A percentile compares a stretch with the other conserved stretches of the same genome.
phyloP scores from a whole-genome alignment of 2,113 vertebrate species.

The Calyptomena viridis region DNA sequence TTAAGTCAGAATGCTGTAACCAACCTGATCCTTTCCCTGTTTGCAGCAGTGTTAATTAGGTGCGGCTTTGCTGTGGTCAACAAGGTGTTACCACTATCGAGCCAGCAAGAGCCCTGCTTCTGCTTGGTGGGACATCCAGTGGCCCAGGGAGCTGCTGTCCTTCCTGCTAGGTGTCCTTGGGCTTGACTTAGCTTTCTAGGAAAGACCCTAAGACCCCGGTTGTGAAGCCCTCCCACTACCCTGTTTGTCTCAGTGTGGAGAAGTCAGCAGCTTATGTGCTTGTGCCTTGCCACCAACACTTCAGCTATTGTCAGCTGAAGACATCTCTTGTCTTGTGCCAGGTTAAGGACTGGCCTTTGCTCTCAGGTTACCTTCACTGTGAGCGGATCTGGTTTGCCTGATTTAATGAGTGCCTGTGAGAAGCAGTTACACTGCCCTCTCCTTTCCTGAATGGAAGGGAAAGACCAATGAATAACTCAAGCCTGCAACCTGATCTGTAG shows the following conservation, averaged over 20 bases:
- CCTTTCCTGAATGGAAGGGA: not conserved
- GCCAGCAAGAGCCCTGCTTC: not conserved
- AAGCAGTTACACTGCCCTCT: not conserved
- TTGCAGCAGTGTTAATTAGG: not conserved
- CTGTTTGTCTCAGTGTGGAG: not conserved
- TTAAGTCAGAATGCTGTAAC: not conserved
- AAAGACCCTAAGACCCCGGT: not conserved
- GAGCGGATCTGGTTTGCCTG: not conserved
- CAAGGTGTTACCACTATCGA: not conserved
- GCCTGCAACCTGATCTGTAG: not conserved
- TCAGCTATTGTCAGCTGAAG: not conserved
- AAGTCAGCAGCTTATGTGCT: not conserved
- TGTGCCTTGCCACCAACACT: not conserved
- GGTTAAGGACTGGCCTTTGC: not conserved
- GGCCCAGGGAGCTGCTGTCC: not conserved
- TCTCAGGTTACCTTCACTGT: not conserved
- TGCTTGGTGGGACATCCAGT: not conserved
- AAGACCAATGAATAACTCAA: slow-evolving; percentile 13
- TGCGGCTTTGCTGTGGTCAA: not conserved
- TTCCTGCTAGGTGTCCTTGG: not conserved
- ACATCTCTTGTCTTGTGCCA: not conserved
- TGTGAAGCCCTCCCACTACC: not conserved
- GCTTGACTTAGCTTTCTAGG: not conserved
- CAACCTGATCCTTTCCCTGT: not conserved
- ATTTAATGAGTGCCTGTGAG: slow-evolving; percentile 26